Evolutionary conservation across 2,113 vertebrate genomes (phyloP).

Genomic region (Arenaria interpres): DNA sequence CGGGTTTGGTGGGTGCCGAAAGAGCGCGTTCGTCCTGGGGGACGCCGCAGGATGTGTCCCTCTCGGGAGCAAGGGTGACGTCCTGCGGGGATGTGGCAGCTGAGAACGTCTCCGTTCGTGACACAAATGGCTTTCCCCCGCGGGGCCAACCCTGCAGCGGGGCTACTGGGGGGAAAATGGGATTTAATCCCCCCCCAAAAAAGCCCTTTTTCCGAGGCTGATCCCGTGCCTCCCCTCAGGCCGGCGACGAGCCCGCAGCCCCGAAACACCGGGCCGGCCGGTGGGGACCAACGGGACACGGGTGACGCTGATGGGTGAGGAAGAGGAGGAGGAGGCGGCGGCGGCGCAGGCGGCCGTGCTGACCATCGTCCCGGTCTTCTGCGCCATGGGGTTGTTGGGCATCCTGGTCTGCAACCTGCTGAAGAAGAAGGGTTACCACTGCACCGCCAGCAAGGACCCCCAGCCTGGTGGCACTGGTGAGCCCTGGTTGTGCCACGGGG

Average conservation of each 20-base stretch:
- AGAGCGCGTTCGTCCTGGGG: background rate
- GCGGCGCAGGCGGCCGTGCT: conserved; percentile 86
- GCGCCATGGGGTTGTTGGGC: conserved; percentile 91
- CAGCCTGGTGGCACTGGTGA: conserved; percentile 78
- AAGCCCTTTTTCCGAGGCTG: background rate
- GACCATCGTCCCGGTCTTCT: conserved; percentile 91
- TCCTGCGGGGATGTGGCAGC: background rate
- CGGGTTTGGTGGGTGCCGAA: background rate
- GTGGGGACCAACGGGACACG: background rate
- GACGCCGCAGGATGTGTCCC: background rate
- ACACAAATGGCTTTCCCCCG: rapidly evolving
- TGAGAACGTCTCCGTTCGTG: rapidly evolving
- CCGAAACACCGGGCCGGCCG: rapidly evolving
- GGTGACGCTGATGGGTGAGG: background rate
- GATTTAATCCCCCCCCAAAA: background rate
- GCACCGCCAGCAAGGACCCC: conserved; percentile 85
- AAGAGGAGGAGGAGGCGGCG: conserved; percentile 67
- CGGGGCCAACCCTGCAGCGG: background rate
- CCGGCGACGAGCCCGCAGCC: conserved; percentile 40
- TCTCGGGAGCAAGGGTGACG: rapidly evolving
- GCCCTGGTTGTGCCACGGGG: rapidly evolving
- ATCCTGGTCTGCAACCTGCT: conserved; percentile 94
- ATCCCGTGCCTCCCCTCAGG: background rate
- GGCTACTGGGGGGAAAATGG: background rate
- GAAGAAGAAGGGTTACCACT: conserved; percentile 92